Base-by-base conservation (phyloP, 1,140 invertebrate genomes). In the Himalopsyche phryganea region DNA sequence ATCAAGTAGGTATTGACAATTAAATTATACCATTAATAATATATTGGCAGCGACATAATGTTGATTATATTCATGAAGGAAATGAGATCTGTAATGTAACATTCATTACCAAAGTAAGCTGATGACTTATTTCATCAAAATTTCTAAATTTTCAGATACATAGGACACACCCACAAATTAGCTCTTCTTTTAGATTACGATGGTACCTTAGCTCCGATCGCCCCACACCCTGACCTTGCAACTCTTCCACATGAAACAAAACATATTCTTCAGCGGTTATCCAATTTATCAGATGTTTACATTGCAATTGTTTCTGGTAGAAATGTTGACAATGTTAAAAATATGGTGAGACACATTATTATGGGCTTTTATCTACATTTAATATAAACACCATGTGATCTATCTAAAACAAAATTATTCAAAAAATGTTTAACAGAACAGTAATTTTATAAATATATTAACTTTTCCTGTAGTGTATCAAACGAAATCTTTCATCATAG, bases 121-220 rank as follows among this genome's bases (percentile, higher is more conserved):
- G 9, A 28, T 28, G 3, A 28, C 9, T 28, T 28, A 28, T 28
- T 28, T 28, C 23, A 28, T 5, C 9, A 11, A 28, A 28, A 28
- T 28, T 3, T 28, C 9, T 28, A 28, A 28, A 3, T 44, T 66
- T 69, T n/a, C 67, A 91, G 89, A 73, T 92, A 93, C 71, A 90
- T 94, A 63, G 90, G 90, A 51, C 85, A 90, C 58, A 87, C 87
- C 18, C 86, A 91, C 65, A 93, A 93, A 72, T 71, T 94, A 63
- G 91, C 90, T 0, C 74, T 95, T 1, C 74, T 94, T 1, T 72
- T 95, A 60, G 92, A 95, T 75, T 95, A 94, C 69, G 92, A 95
- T 67, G 92, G 92, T 14, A 95, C 92, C 0, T 70, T 94, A 55
- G 89, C 91, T 0, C 91, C 91, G 0, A 89, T 95, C 63, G 90